phyloP scores from a whole-genome alignment of 2,113 vertebrate genomes.

The Mustela nigripes region DNA sequence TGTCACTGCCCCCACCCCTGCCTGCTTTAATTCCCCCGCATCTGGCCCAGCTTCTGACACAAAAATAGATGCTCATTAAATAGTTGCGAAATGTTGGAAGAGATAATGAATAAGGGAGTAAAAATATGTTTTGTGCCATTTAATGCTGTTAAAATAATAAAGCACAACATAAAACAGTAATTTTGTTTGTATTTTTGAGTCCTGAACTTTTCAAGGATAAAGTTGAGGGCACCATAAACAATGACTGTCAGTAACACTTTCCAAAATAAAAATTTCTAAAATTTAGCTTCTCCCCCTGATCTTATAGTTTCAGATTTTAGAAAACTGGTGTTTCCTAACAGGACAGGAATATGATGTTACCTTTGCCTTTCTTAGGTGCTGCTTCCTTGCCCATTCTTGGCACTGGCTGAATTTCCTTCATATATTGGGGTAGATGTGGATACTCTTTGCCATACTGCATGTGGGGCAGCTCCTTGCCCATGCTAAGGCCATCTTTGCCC shows the following conservation, averaged over 20 bases:
- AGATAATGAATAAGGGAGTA: constrained; percentile 14
- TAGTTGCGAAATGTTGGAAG: constrained; percentile 12
- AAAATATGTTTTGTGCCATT: neutral
- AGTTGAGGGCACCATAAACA: neutral
- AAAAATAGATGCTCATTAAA: neutral
- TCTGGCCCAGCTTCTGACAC: neutral
- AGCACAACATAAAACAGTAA: constrained; percentile 10
- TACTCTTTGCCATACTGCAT: constrained; percentile 94
- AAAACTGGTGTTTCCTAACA: neutral
- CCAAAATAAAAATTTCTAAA: constrained; percentile 14
- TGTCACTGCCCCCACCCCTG: neutral
- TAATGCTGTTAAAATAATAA: constrained; percentile 47
- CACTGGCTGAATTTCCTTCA: constrained; percentile 94
- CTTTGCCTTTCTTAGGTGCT: constrained; percentile 95
- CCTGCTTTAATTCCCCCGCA: neutral
- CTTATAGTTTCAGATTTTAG: neutral
- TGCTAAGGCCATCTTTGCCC: constrained; percentile 91
- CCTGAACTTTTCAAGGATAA: neutral
- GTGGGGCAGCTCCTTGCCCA: constrained; percentile 95
- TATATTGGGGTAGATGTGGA: constrained; percentile 93
- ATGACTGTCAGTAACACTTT: neutral
- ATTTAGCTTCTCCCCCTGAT: neutral
- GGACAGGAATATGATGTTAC: constrained; percentile 81
- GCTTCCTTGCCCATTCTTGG: constrained; percentile 94
- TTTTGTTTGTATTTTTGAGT: neutral